Evolutionary conservation across 2,888 invertebrate species (phyloP).

Genomic region (Spialia ferax): DNA sequence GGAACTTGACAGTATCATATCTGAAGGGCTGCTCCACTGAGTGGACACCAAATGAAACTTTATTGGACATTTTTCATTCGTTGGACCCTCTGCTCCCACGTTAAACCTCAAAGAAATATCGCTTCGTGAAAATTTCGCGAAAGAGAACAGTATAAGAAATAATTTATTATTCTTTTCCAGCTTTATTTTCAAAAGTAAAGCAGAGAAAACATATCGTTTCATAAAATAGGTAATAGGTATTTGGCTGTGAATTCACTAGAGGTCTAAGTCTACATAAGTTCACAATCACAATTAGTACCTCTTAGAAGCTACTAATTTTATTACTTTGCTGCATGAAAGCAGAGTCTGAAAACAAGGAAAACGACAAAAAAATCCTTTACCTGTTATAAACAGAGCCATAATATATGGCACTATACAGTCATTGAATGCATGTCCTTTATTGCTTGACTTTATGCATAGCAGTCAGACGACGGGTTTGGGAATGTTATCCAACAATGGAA

Average conservation of each 20-base stretch:
- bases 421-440: conserved; percentile 15
- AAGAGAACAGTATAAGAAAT: conserved; percentile 13
- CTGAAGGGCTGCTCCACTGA: conserved; percentile 58
- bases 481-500: conserved; percentile 56
- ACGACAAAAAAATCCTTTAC: not conserved
- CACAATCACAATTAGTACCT: too few relatives aligned
- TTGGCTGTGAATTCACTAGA: too few relatives aligned
- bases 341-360: not conserved
- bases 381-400: too few relatives aligned
- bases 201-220: too few relatives aligned
- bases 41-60: conserved; percentile 80
- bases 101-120: conserved; percentile 34
- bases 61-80: conserved; percentile 81
- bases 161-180: conserved; percentile 11
- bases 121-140: conserved; percentile 18
- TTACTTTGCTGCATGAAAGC: too few relatives aligned
- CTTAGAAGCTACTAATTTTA: too few relatives aligned
- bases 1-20: conserved; percentile 77
- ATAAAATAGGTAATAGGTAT: too few relatives aligned
- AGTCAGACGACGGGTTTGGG: conserved; percentile 15
- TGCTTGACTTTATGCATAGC: conserved; percentile 22
- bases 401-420: conserved; percentile 26
- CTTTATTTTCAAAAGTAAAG: too few relatives aligned
- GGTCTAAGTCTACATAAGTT: too few relatives aligned
- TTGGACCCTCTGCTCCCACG: conserved; percentile 49